Conservation (phyloP, 2,888 invertebrate genomes). For the Phyllotreta striolata region DNA sequence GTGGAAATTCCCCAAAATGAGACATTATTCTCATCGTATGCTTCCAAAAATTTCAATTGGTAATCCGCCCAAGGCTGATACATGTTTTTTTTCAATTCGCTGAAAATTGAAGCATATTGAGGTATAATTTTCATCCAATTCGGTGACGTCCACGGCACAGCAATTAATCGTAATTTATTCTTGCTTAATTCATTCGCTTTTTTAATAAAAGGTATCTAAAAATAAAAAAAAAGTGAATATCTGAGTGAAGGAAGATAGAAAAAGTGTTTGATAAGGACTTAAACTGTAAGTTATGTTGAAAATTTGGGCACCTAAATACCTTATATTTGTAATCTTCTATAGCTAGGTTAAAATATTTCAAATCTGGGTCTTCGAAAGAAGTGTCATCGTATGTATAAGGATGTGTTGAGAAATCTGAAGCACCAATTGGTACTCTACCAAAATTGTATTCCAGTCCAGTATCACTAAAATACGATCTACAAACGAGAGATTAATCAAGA, state of each 20-base stretch:
- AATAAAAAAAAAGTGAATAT: neutral
- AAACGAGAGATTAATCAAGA: neutral
- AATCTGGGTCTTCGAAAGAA: conserved; percentile 59
- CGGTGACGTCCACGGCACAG: conserved; percentile 64
- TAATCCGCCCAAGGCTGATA: conserved; percentile 86
- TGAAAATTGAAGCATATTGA: conserved; percentile 50
- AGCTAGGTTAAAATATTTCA: conserved; percentile 73
- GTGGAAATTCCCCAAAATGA: conserved; percentile 85
- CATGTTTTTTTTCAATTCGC: conserved; percentile 55
- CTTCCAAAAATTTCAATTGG: conserved; percentile 79
- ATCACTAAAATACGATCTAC: conserved; percentile 67
- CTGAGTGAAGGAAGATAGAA: conserved; percentile 27
- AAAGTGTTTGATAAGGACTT: conserved; percentile 18
- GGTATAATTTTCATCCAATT: conserved; percentile 63
- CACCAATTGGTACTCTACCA: conserved; percentile 84
- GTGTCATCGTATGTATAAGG: conserved; percentile 78
- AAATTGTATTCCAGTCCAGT: conserved; percentile 81
- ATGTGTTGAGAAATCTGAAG: conserved; percentile 84
- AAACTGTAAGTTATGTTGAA: conserved; percentile 59
- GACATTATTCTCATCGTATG: conserved; percentile 72
- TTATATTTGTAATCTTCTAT: conserved; percentile 66
- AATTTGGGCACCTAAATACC: neutral
- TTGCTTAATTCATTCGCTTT: conserved; percentile 9
- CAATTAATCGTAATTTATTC: conserved; percentile 58
- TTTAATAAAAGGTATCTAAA: conserved; percentile 29